Base-by-base conservation (phyloP, 1,140 invertebrate genomes). In the Ctenoplectra terminalis region DNA sequence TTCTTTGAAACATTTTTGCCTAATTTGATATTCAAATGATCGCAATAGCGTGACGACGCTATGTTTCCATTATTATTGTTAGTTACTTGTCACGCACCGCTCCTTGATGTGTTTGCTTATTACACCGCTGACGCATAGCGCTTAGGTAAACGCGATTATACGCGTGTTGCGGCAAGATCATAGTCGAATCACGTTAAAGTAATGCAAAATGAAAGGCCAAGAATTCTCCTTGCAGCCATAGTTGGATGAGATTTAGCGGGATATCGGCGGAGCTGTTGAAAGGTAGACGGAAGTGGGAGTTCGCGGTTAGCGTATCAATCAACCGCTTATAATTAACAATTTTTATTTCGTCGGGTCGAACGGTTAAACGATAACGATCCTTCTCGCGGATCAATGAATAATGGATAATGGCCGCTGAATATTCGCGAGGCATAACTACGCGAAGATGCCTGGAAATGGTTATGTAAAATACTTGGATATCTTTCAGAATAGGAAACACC, bases 321-420 rank as follows among this genome's bases (percentile, higher is more conserved):
- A 54, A 52, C 1, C 15, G 52, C 2, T 43, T 78, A 48, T 48
- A 71, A 71, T 71, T 40, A 60, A 58, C 11, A 8, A 9, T 64
- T 63, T 52, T 80, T 72, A 72, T 46, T 72, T 63, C 43, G 0
- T 0, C 58, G 26, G 37, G 15, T 46, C 66, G 23, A 17, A 26
- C 15, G 31, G 61, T 40, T 48, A 60, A 26, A n/a, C 46, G 46
- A 34, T 72, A 79, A 61, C 37, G 31, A 72, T 73, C 20, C 26
- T 26, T 78, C 40, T 34, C 15, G 23, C n/a, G 29, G 43, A 70
- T 61, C 43, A 54, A 34, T 64, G 77, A 80, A 43, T 61, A 80
- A 78, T 70, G 75, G 52, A 70, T 70, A 77, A 70, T 4, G 29
- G 60, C 70, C 26, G 23, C 2, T 2, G 31, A 15, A 29, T 69